Evolutionary conservation across 2,888 invertebrate genomes (phyloP).

Genomic region (Chymomyza amoena): DNA sequence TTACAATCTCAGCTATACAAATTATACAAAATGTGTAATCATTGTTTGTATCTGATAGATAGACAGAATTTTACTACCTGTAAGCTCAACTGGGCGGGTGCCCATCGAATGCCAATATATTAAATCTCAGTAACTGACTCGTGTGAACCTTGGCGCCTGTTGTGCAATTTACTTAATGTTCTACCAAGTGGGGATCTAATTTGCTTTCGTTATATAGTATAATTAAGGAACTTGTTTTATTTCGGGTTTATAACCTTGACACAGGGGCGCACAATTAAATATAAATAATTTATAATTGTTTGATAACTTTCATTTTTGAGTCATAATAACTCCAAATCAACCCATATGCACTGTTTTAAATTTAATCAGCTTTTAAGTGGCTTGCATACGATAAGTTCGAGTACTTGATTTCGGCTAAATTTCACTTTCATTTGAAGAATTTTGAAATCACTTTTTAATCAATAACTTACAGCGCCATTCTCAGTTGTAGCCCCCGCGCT

Average conservation of each 20-base stretch:
- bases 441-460: neutral
- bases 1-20: slow-evolving; percentile 23
- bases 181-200: neutral
- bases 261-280: neutral
- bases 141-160: neutral
- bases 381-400: neutral
- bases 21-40: neutral
- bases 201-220: neutral
- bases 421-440: neutral
- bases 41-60: slow-evolving; percentile 3
- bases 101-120: neutral
- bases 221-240: neutral
- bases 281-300: neutral
- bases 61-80: neutral
- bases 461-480: slow-evolving; percentile 54
- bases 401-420: neutral
- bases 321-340: neutral
- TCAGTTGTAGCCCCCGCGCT: slow-evolving; percentile 24
- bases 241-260: neutral
- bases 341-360: neutral
- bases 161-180: neutral
- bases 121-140: neutral
- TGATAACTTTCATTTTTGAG: neutral
- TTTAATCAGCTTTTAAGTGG: neutral
- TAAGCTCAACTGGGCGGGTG: neutral